Evolutionary conservation across 2,888 invertebrate species (phyloP).

Genomic region (Embidobia sp.): DNA sequence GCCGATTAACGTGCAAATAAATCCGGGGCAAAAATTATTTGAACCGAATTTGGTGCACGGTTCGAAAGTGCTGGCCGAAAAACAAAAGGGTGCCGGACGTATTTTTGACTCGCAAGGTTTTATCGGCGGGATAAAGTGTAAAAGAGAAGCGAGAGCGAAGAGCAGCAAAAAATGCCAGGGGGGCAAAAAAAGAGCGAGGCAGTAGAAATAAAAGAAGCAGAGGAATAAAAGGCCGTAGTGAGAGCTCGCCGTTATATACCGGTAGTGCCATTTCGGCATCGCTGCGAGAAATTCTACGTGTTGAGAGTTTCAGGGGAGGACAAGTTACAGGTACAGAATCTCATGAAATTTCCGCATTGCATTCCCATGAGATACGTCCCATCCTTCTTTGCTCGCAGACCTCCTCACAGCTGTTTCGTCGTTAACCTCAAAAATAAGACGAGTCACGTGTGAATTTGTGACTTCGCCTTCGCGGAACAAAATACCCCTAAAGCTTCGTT

Average conservation of each 20-base stretch:
- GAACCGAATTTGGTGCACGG: too few species aligned
- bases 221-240: conserved; percentile 65
- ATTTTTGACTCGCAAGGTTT: conserved; percentile 57
- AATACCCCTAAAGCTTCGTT: conserved; percentile 31
- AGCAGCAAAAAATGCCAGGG: conserved; percentile 36
- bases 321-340: conserved; percentile 66
- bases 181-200: conserved; percentile 26
- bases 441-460: conserved; percentile 56
- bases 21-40: not conserved
- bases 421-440: conserved; percentile 59
- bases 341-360: conserved; percentile 78
- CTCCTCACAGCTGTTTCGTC: conserved; percentile 51
- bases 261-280: conserved; percentile 63
- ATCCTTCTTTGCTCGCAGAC: conserved; percentile 59
- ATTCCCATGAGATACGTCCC: conserved; percentile 75
- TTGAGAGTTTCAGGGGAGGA: conserved; percentile 60
- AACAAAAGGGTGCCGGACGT: conserved; percentile 40
- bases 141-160: conserved; percentile 53
- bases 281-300: conserved; percentile 63
- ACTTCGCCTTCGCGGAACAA: conserved; percentile 26
- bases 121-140: conserved; percentile 64
- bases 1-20: too few species aligned
- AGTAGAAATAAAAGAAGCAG: conserved; percentile 61
- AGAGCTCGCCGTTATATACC: conserved; percentile 68
- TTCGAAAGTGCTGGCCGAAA: conserved; percentile 21